These are phyloP conservation scores for Melanotus villosus DNA, from an alignment of 2,888 invertebrate genomes.

Conservation along the genomic window DNA sequence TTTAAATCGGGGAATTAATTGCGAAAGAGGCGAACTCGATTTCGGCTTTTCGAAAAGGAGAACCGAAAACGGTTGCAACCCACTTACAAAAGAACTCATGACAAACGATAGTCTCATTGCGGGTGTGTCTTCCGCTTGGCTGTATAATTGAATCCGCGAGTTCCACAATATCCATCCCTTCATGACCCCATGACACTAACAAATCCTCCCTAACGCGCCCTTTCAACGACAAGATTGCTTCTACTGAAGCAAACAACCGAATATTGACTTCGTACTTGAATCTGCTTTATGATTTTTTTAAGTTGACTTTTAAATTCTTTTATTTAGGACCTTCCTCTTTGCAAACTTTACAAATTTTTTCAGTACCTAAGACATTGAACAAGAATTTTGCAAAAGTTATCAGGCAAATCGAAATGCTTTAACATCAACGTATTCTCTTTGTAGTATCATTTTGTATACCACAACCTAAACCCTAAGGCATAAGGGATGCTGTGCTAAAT, in stretches of 20 bases:
- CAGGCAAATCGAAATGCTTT: too few species aligned
- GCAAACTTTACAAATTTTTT: too few species aligned
- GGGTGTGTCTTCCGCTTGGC: constrained; percentile 34
- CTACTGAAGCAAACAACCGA: constrained; percentile 5
- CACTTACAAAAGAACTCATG: constrained; percentile 14
- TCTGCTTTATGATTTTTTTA: not conserved
- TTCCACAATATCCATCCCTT: constrained; percentile 35
- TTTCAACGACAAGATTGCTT: constrained; percentile 33
- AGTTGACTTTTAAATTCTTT: too few species aligned
- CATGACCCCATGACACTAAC: constrained; percentile 29
- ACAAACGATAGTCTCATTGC: constrained; percentile 36
- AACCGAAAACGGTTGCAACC: constrained; percentile 11
- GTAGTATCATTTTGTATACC: too few species aligned
- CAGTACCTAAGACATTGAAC: too few species aligned
- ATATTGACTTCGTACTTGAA: constrained; percentile 13
- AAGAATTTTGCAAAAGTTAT: too few species aligned
- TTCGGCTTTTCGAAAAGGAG: constrained; percentile 9
- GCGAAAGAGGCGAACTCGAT: constrained; percentile 18
- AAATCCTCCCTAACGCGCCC: constrained; percentile 30
- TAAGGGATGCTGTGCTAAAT: too few species aligned
- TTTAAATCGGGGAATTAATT: constrained; percentile 28
- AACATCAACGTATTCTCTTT: too few species aligned
- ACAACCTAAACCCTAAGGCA: too few species aligned
- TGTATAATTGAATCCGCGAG: constrained; percentile 35
- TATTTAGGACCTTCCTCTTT: too few species aligned